Conservation (phyloP, 2,888 invertebrate genomes). For the Azorinus chamasolen region DNA sequence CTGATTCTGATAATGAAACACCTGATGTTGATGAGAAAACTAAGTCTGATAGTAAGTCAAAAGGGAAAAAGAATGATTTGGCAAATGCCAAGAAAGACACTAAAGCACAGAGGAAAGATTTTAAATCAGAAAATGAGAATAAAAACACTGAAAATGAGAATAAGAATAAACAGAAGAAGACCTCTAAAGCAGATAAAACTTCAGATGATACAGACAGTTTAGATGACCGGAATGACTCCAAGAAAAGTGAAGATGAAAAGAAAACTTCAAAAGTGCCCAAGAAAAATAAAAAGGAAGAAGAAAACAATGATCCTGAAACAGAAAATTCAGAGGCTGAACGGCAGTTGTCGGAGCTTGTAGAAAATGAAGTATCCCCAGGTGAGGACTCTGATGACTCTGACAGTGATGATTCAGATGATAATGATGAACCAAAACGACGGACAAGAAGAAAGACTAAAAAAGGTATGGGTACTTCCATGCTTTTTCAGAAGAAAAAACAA, state of each 20-base stretch:
- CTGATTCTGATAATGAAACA: not conserved
- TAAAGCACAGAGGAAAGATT: not conserved
- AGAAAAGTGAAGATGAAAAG: slow-evolving; percentile 15
- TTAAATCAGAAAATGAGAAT: slow-evolving; percentile 5
- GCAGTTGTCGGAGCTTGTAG: too few species aligned
- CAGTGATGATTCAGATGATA: slow-evolving; percentile 27
- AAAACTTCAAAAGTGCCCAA: not conserved
- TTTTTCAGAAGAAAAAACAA: too few species aligned
- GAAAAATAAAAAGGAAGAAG: slow-evolving; percentile 6
- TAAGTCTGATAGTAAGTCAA: slow-evolving; percentile 12
- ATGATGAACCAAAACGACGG: slow-evolving; percentile 25
- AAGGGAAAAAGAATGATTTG: not conserved
- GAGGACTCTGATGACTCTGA: slow-evolving; percentile 17
- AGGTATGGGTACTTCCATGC: too few species aligned
- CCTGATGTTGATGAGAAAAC: not conserved
- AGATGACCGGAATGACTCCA: slow-evolving; percentile 12
- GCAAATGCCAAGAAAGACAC: slow-evolving; percentile 1
- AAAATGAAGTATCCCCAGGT: not conserved
- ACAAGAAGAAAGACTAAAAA: slow-evolving; percentile 46
- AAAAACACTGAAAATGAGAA: slow-evolving; percentile 11
- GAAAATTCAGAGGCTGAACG: not conserved
- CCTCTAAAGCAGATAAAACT: too few species aligned
- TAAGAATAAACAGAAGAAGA: slow-evolving; percentile 9
- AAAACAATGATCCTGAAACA: not conserved
- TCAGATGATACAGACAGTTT: not conserved